A percentile compares a stretch with the other conserved stretches of the same genome.
phyloP scores from a whole-genome alignment of 1,140 invertebrate genomes.

The Neuroterus valhalla region DNA sequence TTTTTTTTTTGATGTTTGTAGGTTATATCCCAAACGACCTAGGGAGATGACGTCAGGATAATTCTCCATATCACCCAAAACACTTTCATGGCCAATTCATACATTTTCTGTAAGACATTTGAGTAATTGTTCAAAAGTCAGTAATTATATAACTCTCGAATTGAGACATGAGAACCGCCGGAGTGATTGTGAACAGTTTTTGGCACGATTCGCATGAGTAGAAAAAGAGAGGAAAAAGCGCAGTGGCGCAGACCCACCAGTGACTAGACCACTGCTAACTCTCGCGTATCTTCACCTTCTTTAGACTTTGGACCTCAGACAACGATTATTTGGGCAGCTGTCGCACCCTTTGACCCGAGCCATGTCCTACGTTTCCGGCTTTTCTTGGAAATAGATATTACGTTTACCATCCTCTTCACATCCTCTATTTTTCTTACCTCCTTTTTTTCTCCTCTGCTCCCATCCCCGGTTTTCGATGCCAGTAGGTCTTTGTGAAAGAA shows the following conservation, averaged over 20 bases:
- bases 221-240: slow-evolving; percentile 34
- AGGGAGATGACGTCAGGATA: no score
- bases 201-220: slow-evolving; percentile 40
- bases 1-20: no score
- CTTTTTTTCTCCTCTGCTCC: background rate
- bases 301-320: slow-evolving; percentile 45
- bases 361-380: slow-evolving; percentile 46
- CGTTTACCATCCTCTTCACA: slow-evolving; percentile 35
- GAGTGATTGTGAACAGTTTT: slow-evolving; percentile 37
- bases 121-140: background rate
- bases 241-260: slow-evolving; percentile 26
- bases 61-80: no score
- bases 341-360: slow-evolving; percentile 46
- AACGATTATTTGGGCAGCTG: slow-evolving; percentile 61
- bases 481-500: background rate
- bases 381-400: slow-evolving; percentile 51
- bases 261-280: no score
- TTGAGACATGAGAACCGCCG: slow-evolving; percentile 29
- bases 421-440: slow-evolving; percentile 28
- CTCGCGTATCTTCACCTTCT: slow-evolving; percentile 44
- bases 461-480: background rate
- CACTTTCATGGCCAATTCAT: no score
- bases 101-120: no score
- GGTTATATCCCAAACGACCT: no score
- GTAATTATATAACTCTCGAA: background rate